Evolutionary conservation across 2,797 vertebrate species (phyloP), one percentile per base, ranked within the genome.

Genomic region (Sebastolobus alascanus): DNA sequence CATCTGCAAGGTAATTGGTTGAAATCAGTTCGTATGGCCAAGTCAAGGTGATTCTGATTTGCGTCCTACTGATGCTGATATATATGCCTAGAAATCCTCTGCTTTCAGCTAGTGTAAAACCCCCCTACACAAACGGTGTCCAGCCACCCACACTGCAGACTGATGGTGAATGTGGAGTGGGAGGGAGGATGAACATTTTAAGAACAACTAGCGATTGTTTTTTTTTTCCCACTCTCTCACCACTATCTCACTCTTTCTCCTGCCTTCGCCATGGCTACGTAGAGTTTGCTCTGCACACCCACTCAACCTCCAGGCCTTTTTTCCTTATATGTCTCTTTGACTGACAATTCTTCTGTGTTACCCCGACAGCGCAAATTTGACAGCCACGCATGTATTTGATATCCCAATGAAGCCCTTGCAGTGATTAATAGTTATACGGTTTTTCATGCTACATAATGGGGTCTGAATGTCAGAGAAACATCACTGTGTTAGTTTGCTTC

Each of bases 81-180:
- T 40, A 37, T 64, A 20, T 63, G 52, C 65, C 38, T 46, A 69
- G 46, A 81, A 85, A 77, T 82, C 74, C 69, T 85, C 68, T 73
- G 59, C 68, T 67, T 71, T 80, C 65, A 72, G 77, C 60, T 31
- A 22, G 80, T 87, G 82, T 85, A 83, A 85, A 90, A 87, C 70
- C 74, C 85, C 77, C 29, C 77, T 65, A 73, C 75, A 86, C 64
- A 75, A 81, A 81, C 75, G 68, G 83, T 75, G 83, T 84, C 82
- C 73, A 18, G 64, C 88, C 92, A 86, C 90, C 90, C 87, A 91
- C 90, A 84, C 84, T 72, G 71, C 83, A 64, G 67, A 88, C 79
- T 75, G 70, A 64, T 66, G 73, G 66, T 66, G 70, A 84, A 80
- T 54, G 68, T 63, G 55, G 61, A 85, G 90, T 87, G 66, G 87